A percentile compares a stretch with the other conserved stretches of the same genome.
Conservation (phyloP, 2,797 vertebrate genomes). For the Sparus aurata region DNA sequence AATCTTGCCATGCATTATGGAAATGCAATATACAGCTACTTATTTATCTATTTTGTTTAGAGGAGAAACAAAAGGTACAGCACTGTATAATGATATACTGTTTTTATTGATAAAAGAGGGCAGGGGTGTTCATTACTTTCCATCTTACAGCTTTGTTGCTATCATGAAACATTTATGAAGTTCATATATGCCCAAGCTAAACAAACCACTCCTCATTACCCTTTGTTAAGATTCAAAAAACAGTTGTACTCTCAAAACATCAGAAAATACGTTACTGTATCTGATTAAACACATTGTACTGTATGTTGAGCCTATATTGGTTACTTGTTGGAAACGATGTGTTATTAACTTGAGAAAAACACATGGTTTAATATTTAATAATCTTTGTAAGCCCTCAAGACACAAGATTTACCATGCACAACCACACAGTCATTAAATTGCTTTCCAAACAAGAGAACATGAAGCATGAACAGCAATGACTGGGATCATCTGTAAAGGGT, state of each 20-base stretch:
- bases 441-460: neutral
- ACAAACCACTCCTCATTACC: neutral
- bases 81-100: slow-evolving; percentile 17
- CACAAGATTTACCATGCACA: neutral
- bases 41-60: slow-evolving; percentile 28
- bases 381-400: neutral
- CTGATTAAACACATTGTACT: neutral
- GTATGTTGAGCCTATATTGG: neutral
- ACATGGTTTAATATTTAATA: neutral
- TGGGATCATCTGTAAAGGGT: neutral
- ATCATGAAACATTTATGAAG: slow-evolving; percentile 31
- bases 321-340: neutral
- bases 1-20: slow-evolving; percentile 38
- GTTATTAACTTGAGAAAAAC: slow-evolving; percentile 5
- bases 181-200: neutral
- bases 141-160: slow-evolving; percentile 1
- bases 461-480: neutral
- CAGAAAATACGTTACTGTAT: neutral
- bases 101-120: slow-evolving; percentile 20
- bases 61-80: slow-evolving; percentile 6
- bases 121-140: neutral
- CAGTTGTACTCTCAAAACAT: neutral
- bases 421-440: neutral
- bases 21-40: slow-evolving; percentile 21
- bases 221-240: neutral